Evolutionary conservation across 2,797 vertebrate species (phyloP), one percentile per base, ranked within the genome.

Genomic region (Hipposideros larvatus): DNA sequence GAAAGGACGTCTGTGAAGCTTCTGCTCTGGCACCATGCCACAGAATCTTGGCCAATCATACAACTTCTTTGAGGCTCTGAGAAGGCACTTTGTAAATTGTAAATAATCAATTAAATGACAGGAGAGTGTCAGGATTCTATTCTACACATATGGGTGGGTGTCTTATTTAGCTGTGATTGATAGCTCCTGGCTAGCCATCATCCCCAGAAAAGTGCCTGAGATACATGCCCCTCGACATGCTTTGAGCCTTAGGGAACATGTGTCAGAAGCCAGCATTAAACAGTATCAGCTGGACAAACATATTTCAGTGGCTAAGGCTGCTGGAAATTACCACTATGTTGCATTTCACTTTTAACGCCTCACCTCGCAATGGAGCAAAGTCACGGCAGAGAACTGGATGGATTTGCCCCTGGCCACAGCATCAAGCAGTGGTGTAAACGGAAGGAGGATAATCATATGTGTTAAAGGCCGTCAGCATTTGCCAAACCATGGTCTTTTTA

Each of bases 361-460:
- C 55, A 43, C 51, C 63, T 91, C 21, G 53, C 91, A 94, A 65
- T 75, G 94, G 91, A 97, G 94, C 22, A 34, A 95, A 97, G 85
- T 78, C 34, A 84, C 89, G 70, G 53, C 48, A 87, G 94, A 97
- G 96, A 92, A 80, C 46, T 94, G 84, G 97, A 94, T 96, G 31
- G 96, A 84, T 97, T 94, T 97, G 87, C 61, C 97, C 74, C 92
- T 89, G 91, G 97, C 96, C 84, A 87, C 75, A 79, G 87, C n/a
- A 85, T 94, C 66, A 97, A 75, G 88, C 18, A 0, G 15, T 55
- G 88, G 68, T 61, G 79, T 97, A 96, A 97, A 87, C 66, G 79
- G 96, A 98, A 96, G 66, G 93, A 92, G 93, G 98, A 28, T 89
- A 61, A 95, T 84, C 88, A 22, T 46, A 61, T 78, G 70, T 97